Evolutionary conservation across 2,113 vertebrate species (phyloP).

Genomic region (Elgaria multicarinata): DNA sequence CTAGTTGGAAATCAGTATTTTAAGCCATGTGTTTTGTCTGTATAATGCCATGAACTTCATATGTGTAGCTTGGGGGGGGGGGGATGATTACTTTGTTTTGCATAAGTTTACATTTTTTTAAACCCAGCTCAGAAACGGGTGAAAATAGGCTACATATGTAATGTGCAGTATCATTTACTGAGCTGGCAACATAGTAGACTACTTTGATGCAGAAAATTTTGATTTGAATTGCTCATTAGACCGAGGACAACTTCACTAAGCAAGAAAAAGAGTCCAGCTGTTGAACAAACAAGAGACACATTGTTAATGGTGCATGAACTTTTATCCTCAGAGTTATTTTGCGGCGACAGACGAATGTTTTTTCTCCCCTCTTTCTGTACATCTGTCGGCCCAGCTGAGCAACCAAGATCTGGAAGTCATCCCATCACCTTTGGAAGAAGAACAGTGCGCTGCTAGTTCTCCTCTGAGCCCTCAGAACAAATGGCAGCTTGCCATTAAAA

Average conservation of each 20-base stretch:
- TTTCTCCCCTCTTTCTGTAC: conserved; percentile 21
- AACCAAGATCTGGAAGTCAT: neutral
- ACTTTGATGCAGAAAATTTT: conserved; percentile 5
- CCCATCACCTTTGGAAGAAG: conserved; percentile 18
- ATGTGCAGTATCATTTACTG: conserved; percentile 15
- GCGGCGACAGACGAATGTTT: conserved; percentile 14
- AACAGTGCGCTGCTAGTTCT: neutral
- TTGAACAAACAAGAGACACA: conserved; percentile 25
- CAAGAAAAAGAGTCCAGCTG: conserved; percentile 41
- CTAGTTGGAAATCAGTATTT: neutral
- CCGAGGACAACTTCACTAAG: conserved; percentile 18
- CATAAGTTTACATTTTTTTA: neutral
- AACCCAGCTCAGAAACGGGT: neutral
- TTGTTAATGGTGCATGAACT: conserved; percentile 32
- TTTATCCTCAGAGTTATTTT: conserved; percentile 36
- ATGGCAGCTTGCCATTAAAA: neutral
- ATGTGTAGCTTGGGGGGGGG: neutral
- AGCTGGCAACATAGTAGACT: conserved; percentile 32
- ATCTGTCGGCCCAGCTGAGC: conserved; percentile 26
- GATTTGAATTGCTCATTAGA: conserved; percentile 36
- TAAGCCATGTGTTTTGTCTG: neutral
- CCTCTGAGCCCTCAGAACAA: neutral
- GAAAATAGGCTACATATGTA: neutral
- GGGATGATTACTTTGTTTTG: neutral
- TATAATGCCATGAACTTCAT: neutral